These are phyloP conservation scores for Ispidina picta DNA, from an alignment of 2,797 vertebrate species.

Conservation along the genomic window DNA sequence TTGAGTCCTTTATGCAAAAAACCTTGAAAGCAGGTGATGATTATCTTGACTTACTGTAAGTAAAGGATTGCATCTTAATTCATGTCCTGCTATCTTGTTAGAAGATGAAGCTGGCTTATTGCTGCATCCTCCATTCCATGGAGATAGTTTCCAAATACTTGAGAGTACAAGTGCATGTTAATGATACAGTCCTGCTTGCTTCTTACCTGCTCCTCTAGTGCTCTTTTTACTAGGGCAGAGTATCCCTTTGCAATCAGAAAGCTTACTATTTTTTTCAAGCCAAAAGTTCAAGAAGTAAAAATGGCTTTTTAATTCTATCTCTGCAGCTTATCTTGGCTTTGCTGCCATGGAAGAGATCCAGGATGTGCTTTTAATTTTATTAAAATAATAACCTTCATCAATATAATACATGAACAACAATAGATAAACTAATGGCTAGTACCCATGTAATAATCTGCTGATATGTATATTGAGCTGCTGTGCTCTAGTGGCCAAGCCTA, in stretches of 20 bases:
- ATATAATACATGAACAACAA: not conserved
- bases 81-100: not conserved
- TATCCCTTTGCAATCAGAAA: not conserved
- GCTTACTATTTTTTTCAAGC: not conserved
- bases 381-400: slow-evolving; percentile 25
- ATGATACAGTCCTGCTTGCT: not conserved
- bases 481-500: not conserved
- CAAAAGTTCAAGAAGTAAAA: not conserved
- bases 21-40: not conserved
- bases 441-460: not conserved
- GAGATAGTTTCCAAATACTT: not conserved
- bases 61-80: not conserved
- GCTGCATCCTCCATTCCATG: not conserved
- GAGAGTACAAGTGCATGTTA: not conserved
- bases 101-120: not conserved
- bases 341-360: not conserved
- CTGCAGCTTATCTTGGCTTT: not conserved
- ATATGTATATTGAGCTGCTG: not conserved
- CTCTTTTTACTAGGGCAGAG: not conserved
- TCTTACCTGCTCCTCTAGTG: not conserved
- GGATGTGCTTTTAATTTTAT: slow-evolving; percentile 23
- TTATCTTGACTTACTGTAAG: not conserved
- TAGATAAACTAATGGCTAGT: not conserved
- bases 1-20: not conserved
- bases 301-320: slow-evolving; percentile 4